Evolutionary conservation across 92 coral and sea anemone genomes (phyloP), one percentile per base, ranked within the genome.

Genomic region (Plumapathes pennacea): DNA sequence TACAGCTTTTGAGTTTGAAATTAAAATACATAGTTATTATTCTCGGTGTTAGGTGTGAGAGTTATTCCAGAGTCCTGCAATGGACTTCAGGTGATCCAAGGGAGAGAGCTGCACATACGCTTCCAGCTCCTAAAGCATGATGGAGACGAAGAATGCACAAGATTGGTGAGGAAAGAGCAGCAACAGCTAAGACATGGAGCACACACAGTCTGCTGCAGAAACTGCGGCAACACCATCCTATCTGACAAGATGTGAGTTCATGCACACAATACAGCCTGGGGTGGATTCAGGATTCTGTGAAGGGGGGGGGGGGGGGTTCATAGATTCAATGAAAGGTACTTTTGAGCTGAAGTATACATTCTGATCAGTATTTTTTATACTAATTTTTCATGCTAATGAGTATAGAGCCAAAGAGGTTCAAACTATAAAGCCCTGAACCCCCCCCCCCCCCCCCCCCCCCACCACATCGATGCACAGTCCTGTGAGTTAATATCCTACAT

Each of bases 51-150:
- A 67, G 61, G 52, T 53, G 32, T 82, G 31, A 60, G 33, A 12
- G 18, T 75, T 18, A 65, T 54, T 11, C 89, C 83, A 30, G 42
- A 51, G 38, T 50, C 69, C 19, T 68, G 77, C 12, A 76, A 72
- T 67, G 74, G 89, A 6, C 47, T 82, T 2, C 50, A 67, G 39
- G 21, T 58, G 11, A 54, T 59, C 24, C 40, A 54, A 25, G 83
- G 76, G 4, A 64, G 32, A n/a, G 89, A 68, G 40, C 34, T 82
- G 17, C 83, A 75, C 33, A 82, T 82, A 78, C 60, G 89, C 48
- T 54, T 82, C 23, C 62, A 57, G 28, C 67, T 75, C 11, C 18
- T 60, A 38, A 22, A 36, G 25, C 58, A 29, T 14, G 42, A 24
- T 14, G 23, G 20, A 0, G 59, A 54, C 41, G 59, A 30, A 31